Conservation (phyloP, 2,888 invertebrate species). For the Ischnus inquisitorius region DNA sequence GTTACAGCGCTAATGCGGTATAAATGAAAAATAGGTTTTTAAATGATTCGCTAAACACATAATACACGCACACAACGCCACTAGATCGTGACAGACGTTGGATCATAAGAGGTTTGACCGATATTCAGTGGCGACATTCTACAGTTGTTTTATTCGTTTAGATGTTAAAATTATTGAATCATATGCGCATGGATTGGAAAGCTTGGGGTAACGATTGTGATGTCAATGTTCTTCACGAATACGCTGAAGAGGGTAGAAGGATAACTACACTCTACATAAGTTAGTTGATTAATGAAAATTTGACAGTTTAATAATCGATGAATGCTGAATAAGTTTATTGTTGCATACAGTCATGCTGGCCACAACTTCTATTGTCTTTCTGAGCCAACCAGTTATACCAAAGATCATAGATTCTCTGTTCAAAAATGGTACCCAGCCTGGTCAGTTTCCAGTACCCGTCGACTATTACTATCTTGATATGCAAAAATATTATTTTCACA, state of each 20-base stretch:
- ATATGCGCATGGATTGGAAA: constrained; percentile 47
- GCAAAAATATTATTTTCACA: constrained; percentile 58
- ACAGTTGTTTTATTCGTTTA: background rate
- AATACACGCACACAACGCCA: too few species aligned
- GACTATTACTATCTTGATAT: constrained; percentile 41
- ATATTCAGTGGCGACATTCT: background rate
- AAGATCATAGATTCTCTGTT: constrained; percentile 50
- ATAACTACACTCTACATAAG: constrained; percentile 45
- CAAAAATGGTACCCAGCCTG: constrained; percentile 44
- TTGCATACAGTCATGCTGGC: constrained; percentile 36
- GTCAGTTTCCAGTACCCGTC: constrained; percentile 57
- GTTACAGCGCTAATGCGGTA: too few species aligned
- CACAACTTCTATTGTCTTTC: constrained; percentile 27
- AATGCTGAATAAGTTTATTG: background rate
- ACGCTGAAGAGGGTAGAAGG: constrained; percentile 43
- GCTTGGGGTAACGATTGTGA: constrained; percentile 50
- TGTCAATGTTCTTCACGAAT: constrained; percentile 47
- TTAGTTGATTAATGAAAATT: constrained; percentile 1
- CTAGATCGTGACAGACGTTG: too few species aligned
- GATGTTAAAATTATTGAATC: constrained; percentile 25
- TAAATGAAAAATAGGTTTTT: too few species aligned
- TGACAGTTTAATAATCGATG: background rate
- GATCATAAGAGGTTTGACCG: too few species aligned
- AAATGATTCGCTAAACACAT: too few species aligned
- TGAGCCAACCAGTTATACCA: constrained; percentile 46